These are phyloP conservation scores for Epinotia ramella DNA, from an alignment of 2,888 invertebrate species.

Conservation along the genomic window DNA sequence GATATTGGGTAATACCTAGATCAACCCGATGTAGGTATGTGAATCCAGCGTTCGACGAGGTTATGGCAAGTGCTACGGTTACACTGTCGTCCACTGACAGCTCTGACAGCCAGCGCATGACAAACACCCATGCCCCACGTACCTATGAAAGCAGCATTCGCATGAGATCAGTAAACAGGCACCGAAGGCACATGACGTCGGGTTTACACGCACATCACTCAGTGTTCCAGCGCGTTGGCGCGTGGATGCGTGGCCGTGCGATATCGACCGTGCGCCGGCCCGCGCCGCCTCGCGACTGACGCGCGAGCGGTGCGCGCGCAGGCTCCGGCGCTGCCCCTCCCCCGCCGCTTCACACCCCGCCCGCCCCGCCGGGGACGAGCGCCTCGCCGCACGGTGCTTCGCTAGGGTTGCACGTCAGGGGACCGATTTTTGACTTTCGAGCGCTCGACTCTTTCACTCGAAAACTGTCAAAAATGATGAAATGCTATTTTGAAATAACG, in stretches of 20 bases:
- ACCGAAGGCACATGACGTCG: conserved; percentile 41
- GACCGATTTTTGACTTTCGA: no score
- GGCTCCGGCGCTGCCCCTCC: conserved; percentile 60
- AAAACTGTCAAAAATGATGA: no score
- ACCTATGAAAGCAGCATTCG: conserved; percentile 45
- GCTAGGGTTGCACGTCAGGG: conserved; percentile 20
- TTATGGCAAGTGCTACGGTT: not conserved
- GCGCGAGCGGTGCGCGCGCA: conserved; percentile 79
- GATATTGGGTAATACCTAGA: not conserved
- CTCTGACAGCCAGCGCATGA: conserved; percentile 3
- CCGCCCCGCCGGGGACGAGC: conserved; percentile 42
- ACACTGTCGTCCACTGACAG: not conserved
- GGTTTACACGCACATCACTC: conserved; percentile 33
- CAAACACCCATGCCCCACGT: conserved; percentile 34
- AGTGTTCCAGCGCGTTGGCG: conserved; percentile 61
- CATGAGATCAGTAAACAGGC: conserved; percentile 31
- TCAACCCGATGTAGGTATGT: not conserved
- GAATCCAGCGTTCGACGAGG: not conserved
- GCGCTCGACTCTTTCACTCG: no score
- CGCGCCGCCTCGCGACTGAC: conserved; percentile 79
- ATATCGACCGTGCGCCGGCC: conserved; percentile 82
- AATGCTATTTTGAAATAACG: no score
- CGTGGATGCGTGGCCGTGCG: conserved; percentile 42
- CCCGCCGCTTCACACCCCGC: conserved; percentile 49
- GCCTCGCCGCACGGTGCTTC: conserved; percentile 44